Percentiles rank a stretch among this genome's conserved stretches.
These are phyloP conservation scores for Hystrix cristata DNA, from an alignment of 2,113 vertebrate species.

Conservation along the genomic window DNA sequence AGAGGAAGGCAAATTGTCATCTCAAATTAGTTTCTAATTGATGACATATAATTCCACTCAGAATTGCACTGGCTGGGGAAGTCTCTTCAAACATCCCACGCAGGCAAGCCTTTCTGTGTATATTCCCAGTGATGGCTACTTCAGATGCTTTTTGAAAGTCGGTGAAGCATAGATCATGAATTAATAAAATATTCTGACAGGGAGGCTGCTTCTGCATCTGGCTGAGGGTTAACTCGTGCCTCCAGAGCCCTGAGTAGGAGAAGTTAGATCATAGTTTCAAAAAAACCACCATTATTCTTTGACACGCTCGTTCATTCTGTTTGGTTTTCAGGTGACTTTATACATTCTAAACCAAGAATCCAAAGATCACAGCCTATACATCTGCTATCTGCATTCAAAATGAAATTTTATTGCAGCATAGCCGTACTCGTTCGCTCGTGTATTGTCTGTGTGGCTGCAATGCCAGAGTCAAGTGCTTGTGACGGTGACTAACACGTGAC, in stretches of 20 bases:
- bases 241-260: neutral
- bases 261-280: constrained; percentile 37
- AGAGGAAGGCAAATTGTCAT: neutral
- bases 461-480: neutral
- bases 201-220: constrained; percentile 19
- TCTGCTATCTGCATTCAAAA: neutral
- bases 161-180: constrained; percentile 55
- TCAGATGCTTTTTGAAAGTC: neutral
- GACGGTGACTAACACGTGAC: neutral
- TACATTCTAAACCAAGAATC: neutral
- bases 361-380: neutral
- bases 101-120: neutral
- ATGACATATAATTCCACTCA: neutral
- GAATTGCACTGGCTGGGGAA: neutral
- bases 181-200: constrained; percentile 52
- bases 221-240: neutral
- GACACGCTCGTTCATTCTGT: neutral
- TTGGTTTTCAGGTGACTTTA: neutral
- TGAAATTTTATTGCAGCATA: neutral
- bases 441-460: neutral
- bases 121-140: neutral
- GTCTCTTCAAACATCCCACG: neutral
- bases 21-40: constrained; percentile 41
- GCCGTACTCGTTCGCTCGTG: neutral
- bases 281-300: neutral